Evolutionary conservation across 2,888 invertebrate genomes (phyloP), one percentile per base, ranked within the genome.

Genomic region (Deroplatys truncata): DNA sequence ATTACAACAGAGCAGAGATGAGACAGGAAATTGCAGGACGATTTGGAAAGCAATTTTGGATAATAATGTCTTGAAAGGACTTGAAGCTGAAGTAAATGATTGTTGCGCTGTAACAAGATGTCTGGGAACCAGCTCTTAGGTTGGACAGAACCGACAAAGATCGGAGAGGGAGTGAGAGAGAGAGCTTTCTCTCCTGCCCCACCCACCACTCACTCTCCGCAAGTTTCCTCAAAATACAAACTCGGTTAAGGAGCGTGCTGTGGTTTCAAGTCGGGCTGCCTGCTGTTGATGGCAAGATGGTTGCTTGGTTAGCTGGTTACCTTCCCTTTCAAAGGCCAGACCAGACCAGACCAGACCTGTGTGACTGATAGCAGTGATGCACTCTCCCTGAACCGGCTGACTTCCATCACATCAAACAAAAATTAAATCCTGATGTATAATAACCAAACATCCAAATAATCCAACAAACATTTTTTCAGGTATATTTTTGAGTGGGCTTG

Each of bases 191-290:
- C 87, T 35, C 13, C 82, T 85, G 31, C 87, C 56, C 25, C 56
- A 72, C 56, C 56, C 56, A 72, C 56, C 56, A 72, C 56, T 72
- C 56, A 72, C 56, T 72, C 56, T 72, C 56, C 82, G 35, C 82
- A 87, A 87, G 87, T 87, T 87, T 87, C 87, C 87, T 87, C 90
- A 88, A 86, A 90, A 88, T 88, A 90, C 88, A 90, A 90, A 90
- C 88, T 90, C 90, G 86, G 90, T 90, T 90, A 90, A 88, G 89
- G 90, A 88, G 84, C 90, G 90, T 90, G 90, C 88, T 90, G 90
- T 82, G 90, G 90, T 88, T 88, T 83, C 84, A 90, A 85, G 72
- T 88, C 86, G 85, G 90, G 90, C 87, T 35, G 82, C 29, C 86
- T 86, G 86, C 86, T 86, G 86, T 86, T 86, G 87, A 87, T 87